A percentile compares a stretch with the other conserved stretches of the same genome.
Evolutionary conservation across 92 coral and sea anemone species (phyloP).

Genomic region (Montipora capitata): DNA sequence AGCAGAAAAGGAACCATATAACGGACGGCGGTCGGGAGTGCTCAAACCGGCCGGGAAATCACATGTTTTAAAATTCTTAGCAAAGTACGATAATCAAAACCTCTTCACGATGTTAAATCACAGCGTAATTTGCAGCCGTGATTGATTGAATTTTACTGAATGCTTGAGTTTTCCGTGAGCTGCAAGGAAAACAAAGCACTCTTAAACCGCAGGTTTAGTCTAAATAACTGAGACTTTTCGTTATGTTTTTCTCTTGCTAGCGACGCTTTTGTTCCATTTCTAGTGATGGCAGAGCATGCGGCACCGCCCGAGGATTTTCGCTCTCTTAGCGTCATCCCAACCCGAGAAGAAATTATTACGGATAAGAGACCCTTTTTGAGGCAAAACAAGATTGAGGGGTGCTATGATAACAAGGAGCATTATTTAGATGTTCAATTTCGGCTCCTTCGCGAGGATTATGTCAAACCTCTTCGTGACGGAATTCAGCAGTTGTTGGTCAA

Average conservation of each 20-base stretch:
- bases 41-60: too few species aligned
- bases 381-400: constrained; percentile 81
- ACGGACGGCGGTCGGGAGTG: too few species aligned
- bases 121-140: too few species aligned
- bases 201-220: too few species aligned
- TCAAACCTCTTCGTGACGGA: constrained; percentile 92
- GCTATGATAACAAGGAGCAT: constrained; percentile 74
- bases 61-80: too few species aligned
- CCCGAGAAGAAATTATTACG: constrained; percentile 76
- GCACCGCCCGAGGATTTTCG: constrained; percentile 90
- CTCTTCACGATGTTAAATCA: too few species aligned
- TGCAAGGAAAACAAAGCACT: too few species aligned
- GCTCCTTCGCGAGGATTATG: constrained; percentile 92
- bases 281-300: constrained; percentile 46
- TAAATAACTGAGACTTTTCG: background rate
- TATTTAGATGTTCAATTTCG: constrained; percentile 97
- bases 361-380: constrained; percentile 78
- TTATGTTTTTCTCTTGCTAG: background rate
- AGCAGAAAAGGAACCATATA: too few species aligned
- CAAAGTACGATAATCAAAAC: too few species aligned
- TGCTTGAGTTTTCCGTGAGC: too few species aligned
- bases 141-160: too few species aligned
- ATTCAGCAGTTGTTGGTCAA: constrained; percentile 68
- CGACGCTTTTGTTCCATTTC: background rate
- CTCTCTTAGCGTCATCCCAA: constrained; percentile 81